A percentile compares a stretch with the other conserved stretches of the same genome.
These are phyloP conservation scores for Hylaea fasciaria DNA, from an alignment of 2,888 invertebrate species.

Conservation along the genomic window DNA sequence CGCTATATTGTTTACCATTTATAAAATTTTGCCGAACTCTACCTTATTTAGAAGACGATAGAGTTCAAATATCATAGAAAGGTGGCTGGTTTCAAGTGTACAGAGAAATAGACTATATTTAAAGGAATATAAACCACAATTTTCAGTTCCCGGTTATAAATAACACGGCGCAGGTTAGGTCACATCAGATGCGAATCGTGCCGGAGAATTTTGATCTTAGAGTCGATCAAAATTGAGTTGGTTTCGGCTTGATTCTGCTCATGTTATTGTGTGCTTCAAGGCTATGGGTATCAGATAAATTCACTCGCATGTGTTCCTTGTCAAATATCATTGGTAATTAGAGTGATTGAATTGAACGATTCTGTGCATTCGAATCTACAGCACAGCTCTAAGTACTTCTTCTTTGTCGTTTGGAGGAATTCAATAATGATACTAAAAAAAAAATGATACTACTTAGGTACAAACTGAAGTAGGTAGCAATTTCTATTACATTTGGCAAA, in stretches of 20 bases:
- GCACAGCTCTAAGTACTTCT: not conserved
- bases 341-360: constrained; percentile 15
- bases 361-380: constrained; percentile 4
- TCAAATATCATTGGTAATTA: constrained; percentile 28
- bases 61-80: constrained; percentile 1
- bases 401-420: not conserved
- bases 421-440: too few relatives aligned
- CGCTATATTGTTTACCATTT: constrained; percentile 28
- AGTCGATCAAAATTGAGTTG: not conserved
- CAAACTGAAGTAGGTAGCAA: not conserved
- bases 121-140: not conserved
- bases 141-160: not conserved
- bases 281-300: constrained; percentile 20
- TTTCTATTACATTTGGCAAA: not conserved
- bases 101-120: constrained; percentile 1
- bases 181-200: constrained; percentile 8
- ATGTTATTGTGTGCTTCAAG: constrained; percentile 17
- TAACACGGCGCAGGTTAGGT: constrained; percentile 8
- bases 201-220: constrained; percentile 9
- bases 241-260: not conserved
- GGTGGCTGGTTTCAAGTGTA: not conserved
- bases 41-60: not conserved
- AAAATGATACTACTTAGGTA: too few relatives aligned
- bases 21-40: not conserved
- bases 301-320: constrained; percentile 20